These are phyloP conservation scores for Lycaena phlaeas DNA, from an alignment of 2,888 invertebrate genomes.

Conservation along the genomic window DNA sequence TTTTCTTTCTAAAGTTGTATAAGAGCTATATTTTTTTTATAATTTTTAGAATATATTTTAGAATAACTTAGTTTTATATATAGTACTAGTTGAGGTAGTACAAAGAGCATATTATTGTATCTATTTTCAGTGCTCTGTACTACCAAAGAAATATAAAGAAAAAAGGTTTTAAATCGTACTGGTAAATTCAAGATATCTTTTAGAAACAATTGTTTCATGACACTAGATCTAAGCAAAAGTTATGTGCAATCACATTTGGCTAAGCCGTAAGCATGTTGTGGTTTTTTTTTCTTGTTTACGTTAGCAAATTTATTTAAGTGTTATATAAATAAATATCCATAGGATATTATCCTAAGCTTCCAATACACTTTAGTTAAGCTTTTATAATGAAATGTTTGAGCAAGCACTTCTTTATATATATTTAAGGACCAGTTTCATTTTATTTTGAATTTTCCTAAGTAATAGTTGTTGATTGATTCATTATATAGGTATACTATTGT, in stretches of 20 bases:
- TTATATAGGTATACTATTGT: no score
- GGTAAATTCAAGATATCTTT: constrained; percentile 36
- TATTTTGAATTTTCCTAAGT: no score
- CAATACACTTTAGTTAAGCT: constrained; percentile 1
- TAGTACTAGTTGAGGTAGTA: constrained; percentile 35
- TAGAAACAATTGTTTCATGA: constrained; percentile 37
- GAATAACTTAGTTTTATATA: constrained; percentile 33
- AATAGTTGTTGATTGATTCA: no score
- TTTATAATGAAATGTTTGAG: not conserved
- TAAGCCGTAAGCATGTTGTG: constrained; percentile 55
- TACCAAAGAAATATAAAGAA: constrained; percentile 36
- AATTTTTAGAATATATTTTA: constrained; percentile 39
- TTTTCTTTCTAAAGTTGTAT: constrained; percentile 50
- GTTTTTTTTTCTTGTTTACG: constrained; percentile 48
- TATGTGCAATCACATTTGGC: constrained; percentile 65
- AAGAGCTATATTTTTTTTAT: constrained; percentile 63
- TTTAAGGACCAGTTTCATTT: no score
- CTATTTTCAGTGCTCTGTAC: constrained; percentile 38
- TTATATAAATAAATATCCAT: constrained; percentile 33
- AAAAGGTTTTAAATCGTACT: constrained; percentile 25
- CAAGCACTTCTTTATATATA: no score
- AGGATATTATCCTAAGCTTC: not conserved
- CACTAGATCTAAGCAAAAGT: constrained; percentile 37
- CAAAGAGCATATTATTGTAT: constrained; percentile 32
- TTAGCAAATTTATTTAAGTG: constrained; percentile 31